Evolutionary conservation across 2,797 vertebrate genomes (phyloP).

Genomic region (Peromyscus aztecus): DNA sequence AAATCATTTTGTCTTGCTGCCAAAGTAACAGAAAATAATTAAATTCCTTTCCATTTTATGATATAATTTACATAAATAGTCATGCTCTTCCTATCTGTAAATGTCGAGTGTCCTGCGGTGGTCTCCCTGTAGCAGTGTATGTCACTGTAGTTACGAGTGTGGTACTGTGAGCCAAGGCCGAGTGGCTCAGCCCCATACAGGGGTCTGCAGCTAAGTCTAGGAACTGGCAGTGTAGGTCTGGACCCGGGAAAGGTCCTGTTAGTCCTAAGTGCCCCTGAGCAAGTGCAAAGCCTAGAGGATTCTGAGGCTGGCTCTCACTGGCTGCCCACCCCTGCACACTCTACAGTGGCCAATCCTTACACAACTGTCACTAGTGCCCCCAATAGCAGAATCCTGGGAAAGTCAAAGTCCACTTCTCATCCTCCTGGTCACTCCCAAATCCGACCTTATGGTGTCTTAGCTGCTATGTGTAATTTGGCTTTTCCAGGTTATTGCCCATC

Average conservation of each 20-base stretch:
- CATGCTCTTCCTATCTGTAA: constrained; percentile 35
- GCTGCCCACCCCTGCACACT: fast-evolving
- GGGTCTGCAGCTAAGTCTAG: background rate
- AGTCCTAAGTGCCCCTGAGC: background rate
- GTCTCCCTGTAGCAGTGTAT: background rate
- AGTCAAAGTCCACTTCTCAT: background rate
- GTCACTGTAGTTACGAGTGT: constrained; percentile 6
- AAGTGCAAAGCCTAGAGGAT: background rate
- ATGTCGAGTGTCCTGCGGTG: constrained; percentile 36
- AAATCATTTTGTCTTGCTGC: constrained; percentile 70
- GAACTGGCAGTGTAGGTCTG: background rate
- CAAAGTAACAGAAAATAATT: constrained; percentile 76
- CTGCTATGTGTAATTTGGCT: background rate
- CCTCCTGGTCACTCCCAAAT: background rate
- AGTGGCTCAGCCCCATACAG: background rate
- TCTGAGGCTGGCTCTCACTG: background rate
- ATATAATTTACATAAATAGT: constrained; percentile 65
- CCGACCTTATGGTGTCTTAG: background rate
- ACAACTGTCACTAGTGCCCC: fast-evolving
- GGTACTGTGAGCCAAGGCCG: background rate
- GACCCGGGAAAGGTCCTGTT: background rate
- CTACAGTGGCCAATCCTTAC: fast-evolving
- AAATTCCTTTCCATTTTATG: constrained; percentile 65
- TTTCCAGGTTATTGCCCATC: background rate
- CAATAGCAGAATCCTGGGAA: background rate